These are phyloP conservation scores for Hiodon tergisus DNA, from an alignment of 2,113 vertebrate species.

Conservation along the genomic window DNA sequence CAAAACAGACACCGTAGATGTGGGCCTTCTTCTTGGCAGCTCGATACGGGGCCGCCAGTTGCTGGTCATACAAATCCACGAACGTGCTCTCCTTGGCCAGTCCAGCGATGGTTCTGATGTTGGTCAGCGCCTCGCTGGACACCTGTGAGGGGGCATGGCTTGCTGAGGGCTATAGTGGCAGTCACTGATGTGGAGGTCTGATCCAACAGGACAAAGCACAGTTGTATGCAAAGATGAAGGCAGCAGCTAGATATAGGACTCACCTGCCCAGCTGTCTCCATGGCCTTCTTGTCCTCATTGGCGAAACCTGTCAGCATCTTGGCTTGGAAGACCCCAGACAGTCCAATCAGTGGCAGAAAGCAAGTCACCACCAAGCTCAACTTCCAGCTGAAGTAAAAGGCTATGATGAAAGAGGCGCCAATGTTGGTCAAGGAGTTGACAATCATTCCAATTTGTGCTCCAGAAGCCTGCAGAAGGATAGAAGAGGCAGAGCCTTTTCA, in stretches of 20 bases:
- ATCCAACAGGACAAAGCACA: background rate
- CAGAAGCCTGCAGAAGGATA: conserved; percentile 56
- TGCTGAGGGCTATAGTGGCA: background rate
- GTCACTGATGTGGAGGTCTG: background rate
- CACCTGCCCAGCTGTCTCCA: conserved; percentile 65
- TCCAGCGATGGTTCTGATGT: conserved; percentile 69
- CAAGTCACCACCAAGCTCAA: conserved; percentile 62
- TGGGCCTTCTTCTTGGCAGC: conserved; percentile 57
- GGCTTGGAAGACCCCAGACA: conserved; percentile 59
- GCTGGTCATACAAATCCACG: conserved; percentile 55
- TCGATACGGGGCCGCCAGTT: conserved; percentile 53
- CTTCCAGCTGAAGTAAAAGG: conserved; percentile 71
- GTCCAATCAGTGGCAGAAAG: conserved; percentile 62
- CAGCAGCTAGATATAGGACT: conserved; percentile 15
- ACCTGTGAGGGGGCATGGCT: conserved; percentile 44
- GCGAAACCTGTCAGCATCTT: conserved; percentile 68
- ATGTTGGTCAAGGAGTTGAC: conserved; percentile 63
- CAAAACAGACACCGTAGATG: conserved; percentile 62
- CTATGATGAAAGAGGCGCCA: conserved; percentile 61
- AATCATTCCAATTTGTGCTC: conserved; percentile 68
- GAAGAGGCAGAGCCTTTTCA: background rate
- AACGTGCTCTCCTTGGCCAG: conserved; percentile 61
- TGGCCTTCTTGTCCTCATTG: conserved; percentile 58
- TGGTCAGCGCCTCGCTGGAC: conserved; percentile 62
- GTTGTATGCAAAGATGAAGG: background rate